Percentiles rank a stretch among this genome's conserved stretches.
Conservation (phyloP, 2,113 vertebrate genomes). For the Dromaius novaehollandiae region DNA sequence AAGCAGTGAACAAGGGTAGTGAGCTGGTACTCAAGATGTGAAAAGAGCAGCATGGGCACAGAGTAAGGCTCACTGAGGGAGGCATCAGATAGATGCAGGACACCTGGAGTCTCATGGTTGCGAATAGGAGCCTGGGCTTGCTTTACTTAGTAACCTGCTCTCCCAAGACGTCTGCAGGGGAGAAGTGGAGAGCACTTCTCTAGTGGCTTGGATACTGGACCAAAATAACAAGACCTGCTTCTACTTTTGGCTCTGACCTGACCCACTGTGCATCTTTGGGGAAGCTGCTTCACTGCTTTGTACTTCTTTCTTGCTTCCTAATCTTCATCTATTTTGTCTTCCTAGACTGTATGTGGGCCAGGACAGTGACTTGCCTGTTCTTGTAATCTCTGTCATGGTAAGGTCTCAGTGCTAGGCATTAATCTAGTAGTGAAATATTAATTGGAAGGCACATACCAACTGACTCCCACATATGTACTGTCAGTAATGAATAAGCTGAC, state of each 20-base stretch:
- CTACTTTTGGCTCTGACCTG: neutral
- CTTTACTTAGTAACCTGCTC: neutral
- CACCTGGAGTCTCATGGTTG: neutral
- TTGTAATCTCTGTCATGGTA: neutral
- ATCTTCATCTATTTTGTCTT: neutral
- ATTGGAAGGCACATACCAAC: neutral
- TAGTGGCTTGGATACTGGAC: neutral
- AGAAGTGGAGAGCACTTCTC: neutral
- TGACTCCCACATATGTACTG: neutral
- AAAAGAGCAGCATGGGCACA: neutral
- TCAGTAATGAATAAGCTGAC: neutral
- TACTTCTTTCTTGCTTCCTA: neutral
- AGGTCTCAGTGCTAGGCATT: neutral
- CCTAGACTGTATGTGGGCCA: neutral
- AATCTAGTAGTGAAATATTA: neutral
- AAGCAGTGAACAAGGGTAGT: neutral
- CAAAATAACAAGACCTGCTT: neutral
- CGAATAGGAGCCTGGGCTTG: neutral
- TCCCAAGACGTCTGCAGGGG: neutral
- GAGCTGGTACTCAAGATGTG: neutral
- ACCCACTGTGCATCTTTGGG: neutral
- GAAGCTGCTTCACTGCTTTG: neutral
- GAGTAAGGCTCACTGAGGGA: neutral
- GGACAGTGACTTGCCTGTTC: fast-evolving
- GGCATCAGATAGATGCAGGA: neutral